phyloP scores from a whole-genome alignment of 2,888 invertebrate species.

The Chrysomela aeneicollis region DNA sequence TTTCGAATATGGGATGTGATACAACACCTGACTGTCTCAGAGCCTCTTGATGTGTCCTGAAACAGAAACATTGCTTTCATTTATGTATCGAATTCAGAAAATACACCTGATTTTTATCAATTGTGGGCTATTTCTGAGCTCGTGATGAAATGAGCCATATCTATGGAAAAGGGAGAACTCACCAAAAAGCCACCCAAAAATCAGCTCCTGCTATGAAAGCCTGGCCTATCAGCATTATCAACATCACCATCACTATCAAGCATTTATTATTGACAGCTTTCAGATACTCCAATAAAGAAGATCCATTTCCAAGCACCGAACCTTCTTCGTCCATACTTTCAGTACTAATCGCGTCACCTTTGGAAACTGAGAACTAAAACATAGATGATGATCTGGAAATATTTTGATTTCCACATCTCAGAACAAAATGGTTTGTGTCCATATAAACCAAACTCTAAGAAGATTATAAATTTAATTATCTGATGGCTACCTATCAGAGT shows the following conservation, averaged over 20 bases:
- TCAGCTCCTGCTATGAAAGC: constrained; percentile 50
- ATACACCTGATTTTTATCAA: too few species aligned
- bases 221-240: constrained; percentile 49
- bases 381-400: too few species aligned
- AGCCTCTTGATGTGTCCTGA: neutral
- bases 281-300: constrained; percentile 50
- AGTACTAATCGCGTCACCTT: neutral
- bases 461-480: too few species aligned
- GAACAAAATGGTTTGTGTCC: too few species aligned
- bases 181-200: constrained; percentile 56
- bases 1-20: neutral
- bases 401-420: too few species aligned
- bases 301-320: constrained; percentile 26
- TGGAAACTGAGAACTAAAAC: neutral
- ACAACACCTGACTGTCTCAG: neutral
- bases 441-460: too few species aligned
- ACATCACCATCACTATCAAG: constrained; percentile 39
- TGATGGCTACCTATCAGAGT: too few species aligned
- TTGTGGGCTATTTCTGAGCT: too few species aligned
- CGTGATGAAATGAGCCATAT: too few species aligned
- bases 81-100: too few species aligned
- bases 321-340: constrained; percentile 39
- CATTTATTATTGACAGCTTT: constrained; percentile 47
- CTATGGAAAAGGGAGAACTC: constrained; percentile 35
- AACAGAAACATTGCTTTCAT: too few species aligned